Conservation (phyloP, 2,797 vertebrate species). For the Myotis vivesi region DNA sequence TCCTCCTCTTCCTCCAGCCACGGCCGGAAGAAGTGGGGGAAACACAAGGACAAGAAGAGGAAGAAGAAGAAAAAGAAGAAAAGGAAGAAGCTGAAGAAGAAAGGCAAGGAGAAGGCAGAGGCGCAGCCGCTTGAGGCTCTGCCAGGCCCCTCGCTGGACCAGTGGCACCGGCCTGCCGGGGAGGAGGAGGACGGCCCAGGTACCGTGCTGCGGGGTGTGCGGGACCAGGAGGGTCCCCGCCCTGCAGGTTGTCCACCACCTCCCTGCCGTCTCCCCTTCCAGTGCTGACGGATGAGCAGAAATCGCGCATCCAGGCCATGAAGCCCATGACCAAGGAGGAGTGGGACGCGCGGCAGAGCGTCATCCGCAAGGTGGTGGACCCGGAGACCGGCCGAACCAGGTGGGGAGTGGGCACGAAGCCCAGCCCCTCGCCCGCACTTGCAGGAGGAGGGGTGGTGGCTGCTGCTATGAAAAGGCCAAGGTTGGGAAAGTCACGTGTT, state of each 20-base stretch:
- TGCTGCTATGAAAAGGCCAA: neutral
- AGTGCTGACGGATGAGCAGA: constrained; percentile 97
- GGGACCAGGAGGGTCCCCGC: rapidly evolving
- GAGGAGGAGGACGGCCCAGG: constrained; percentile 90
- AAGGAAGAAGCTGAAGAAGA: constrained; percentile 84
- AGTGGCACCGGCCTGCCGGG: constrained; percentile 89
- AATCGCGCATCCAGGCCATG: constrained; percentile 94
- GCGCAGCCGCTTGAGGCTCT: constrained; percentile 72
- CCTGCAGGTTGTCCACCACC: neutral
- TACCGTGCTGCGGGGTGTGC: constrained; percentile 42
- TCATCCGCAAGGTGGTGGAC: constrained; percentile 94
- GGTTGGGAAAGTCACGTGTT: neutral
- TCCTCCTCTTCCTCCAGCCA: constrained; percentile 85
- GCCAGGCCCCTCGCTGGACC: constrained; percentile 87
- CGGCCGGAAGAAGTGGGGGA: constrained; percentile 84
- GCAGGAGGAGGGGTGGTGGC: neutral
- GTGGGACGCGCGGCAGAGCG: constrained; percentile 94
- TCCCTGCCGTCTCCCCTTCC: neutral
- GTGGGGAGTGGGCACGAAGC: constrained; percentile 75
- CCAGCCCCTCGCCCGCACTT: rapidly evolving
- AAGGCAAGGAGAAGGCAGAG: constrained; percentile 79
- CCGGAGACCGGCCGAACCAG: constrained; percentile 94
- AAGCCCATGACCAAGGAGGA: constrained; percentile 98
- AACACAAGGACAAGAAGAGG: constrained; percentile 86
- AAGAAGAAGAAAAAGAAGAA: constrained; percentile 83